Percentiles rank a stretch among this genome's conserved stretches.
Evolutionary conservation across 1,140 invertebrate species (phyloP).

Genomic region (Euura lappo): DNA sequence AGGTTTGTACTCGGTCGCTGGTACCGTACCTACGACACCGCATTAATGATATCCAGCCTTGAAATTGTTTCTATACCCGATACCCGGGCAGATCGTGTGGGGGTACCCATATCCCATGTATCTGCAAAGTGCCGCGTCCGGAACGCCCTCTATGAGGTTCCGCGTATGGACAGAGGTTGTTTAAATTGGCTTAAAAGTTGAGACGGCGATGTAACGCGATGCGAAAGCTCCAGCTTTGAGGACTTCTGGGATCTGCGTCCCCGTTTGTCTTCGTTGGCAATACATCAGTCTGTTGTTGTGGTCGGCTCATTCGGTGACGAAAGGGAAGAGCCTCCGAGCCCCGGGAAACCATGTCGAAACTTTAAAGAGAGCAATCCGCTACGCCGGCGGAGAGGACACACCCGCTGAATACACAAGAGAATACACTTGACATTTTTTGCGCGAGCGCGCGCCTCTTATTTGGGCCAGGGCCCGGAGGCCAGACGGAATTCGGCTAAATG

Average conservation of each 20-base stretch:
- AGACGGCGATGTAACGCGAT: too few species aligned
- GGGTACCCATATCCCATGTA: too few species aligned
- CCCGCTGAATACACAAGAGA: slow-evolving; percentile 53
- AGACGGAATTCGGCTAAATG: slow-evolving; percentile 62
- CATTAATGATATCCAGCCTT: background rate
- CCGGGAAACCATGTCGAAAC: background rate
- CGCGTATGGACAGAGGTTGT: too few species aligned
- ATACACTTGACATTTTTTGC: slow-evolving; percentile 49
- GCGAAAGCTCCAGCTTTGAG: too few species aligned
- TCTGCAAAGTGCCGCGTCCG: too few species aligned
- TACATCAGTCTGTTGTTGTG: background rate
- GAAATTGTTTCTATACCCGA: background rate
- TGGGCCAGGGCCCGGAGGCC: slow-evolving; percentile 35
- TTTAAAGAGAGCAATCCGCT: slow-evolving; percentile 4
- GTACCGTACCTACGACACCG: background rate
- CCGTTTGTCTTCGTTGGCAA: background rate
- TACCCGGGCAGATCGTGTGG: background rate
- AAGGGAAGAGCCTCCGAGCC: background rate
- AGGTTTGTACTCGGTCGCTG: background rate
- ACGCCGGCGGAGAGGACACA: slow-evolving; percentile 32
- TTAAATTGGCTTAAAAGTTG: too few species aligned
- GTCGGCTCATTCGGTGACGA: background rate
- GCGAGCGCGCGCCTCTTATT: slow-evolving; percentile 55
- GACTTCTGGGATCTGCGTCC: too few species aligned
- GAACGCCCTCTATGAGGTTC: too few species aligned